Evolutionary conservation across 2,888 invertebrate species (phyloP).

Genomic region (Pteria penguin): DNA sequence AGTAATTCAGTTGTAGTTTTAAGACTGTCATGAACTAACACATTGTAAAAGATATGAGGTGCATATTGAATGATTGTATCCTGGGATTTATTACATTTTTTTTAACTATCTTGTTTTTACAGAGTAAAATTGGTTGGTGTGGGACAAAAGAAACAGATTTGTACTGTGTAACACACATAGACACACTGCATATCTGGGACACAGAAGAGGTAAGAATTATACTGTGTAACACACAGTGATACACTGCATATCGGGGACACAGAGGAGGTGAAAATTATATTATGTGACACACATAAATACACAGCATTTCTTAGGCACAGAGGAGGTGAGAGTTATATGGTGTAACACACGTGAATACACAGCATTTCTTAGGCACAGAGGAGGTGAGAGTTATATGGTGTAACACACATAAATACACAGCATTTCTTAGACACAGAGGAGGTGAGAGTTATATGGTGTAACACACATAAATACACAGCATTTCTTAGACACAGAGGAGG

Average conservation of each 20-base stretch:
- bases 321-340: too few relatives aligned
- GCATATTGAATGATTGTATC: neutral
- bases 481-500: too few relatives aligned
- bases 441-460: too few relatives aligned
- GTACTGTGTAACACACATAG: constrained; percentile 69
- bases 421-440: too few relatives aligned
- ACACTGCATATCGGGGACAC: constrained; percentile 70
- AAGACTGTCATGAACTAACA: neutral
- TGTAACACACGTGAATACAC: too few relatives aligned
- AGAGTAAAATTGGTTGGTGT: constrained; percentile 70
- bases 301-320: too few relatives aligned
- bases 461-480: too few relatives aligned
- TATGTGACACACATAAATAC: too few relatives aligned
- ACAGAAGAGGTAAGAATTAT: constrained; percentile 55
- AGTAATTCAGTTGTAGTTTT: neutral
- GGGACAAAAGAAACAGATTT: constrained; percentile 49
- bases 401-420: too few relatives aligned
- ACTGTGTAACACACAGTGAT: constrained; percentile 53
- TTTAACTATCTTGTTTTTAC: constrained; percentile 21
- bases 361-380: too few relatives aligned
- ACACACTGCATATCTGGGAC: constrained; percentile 70
- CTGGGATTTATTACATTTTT: neutral
- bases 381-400: too few relatives aligned
- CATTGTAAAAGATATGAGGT: too few relatives aligned
- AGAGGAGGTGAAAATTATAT: constrained; percentile 52